Conservation (phyloP, 2,797 vertebrate species). For the Helostoma temminkii region DNA sequence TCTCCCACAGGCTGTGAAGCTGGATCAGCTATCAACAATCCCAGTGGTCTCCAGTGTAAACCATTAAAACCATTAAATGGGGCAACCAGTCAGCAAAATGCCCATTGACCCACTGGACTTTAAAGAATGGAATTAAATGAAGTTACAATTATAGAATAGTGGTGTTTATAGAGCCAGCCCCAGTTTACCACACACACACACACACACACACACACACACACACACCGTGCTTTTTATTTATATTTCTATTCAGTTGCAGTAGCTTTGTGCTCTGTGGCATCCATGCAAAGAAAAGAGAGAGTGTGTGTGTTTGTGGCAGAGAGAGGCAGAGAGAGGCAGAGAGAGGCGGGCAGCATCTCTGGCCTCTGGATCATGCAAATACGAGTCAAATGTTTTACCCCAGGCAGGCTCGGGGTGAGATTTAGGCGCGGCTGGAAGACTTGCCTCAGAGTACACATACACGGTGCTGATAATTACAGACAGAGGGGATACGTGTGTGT, state of each 20-base stretch:
- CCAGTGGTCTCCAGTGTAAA: constrained; percentile 18
- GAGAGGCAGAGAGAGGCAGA: neutral
- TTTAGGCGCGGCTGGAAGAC: constrained; percentile 64
- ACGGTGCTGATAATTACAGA: too few species aligned
- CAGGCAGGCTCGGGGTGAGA: constrained; percentile 40
- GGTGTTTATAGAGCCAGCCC: neutral
- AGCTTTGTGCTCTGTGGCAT: constrained; percentile 11
- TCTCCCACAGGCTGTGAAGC: constrained; percentile 5
- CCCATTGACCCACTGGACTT: neutral
- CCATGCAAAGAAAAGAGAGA: constrained; percentile 5
- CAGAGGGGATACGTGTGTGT: neutral
- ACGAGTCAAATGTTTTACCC: constrained; percentile 79
- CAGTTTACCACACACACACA: neutral
- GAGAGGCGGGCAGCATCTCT: constrained; percentile 33
- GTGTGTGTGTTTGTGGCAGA: neutral
- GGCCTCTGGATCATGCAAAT: constrained; percentile 80
- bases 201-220: too few species aligned
- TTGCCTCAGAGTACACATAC: too few species aligned
- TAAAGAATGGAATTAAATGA: neutral
- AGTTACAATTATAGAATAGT: neutral
- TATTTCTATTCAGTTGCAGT: constrained; percentile 1
- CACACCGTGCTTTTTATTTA: neutral
- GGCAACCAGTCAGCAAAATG: neutral
- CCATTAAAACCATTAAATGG: constrained; percentile 19
- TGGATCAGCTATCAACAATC: too few species aligned